phyloP scores from a whole-genome alignment of 2,888 invertebrate species.

The Phyllotreta striolata region DNA sequence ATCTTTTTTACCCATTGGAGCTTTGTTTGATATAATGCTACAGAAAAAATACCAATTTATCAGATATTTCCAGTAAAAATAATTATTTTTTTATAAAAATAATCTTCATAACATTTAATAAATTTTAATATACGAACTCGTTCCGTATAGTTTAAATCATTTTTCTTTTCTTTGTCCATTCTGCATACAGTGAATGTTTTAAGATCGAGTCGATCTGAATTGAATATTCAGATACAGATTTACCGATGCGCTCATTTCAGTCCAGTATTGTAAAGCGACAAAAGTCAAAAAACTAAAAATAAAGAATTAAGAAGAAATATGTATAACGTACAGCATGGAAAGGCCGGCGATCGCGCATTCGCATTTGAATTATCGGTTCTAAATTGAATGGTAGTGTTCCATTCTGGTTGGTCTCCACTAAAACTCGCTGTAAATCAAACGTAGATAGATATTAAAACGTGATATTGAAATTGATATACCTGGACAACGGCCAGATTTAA shows the following conservation, averaged over 20 bases:
- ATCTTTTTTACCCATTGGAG: too few species aligned
- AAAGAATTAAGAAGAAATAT: constrained; percentile 14
- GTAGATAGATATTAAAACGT: constrained; percentile 40
- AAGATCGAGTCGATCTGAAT: constrained; percentile 21
- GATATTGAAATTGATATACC: constrained; percentile 36
- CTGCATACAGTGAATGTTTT: constrained; percentile 15
- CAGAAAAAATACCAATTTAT: too few species aligned
- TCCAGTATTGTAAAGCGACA: constrained; percentile 29
- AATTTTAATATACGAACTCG: too few species aligned
- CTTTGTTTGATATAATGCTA: too few species aligned
- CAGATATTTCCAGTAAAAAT: too few species aligned
- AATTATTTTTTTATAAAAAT: too few species aligned
- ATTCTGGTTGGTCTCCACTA: constrained; percentile 33
- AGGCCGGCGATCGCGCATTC: constrained; percentile 15
- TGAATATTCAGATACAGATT: constrained; percentile 32
- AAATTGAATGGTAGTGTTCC: constrained; percentile 46
- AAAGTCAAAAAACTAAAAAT: constrained; percentile 25
- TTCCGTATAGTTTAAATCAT: too few species aligned
- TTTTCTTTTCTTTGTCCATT: too few species aligned
- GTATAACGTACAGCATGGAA: constrained; percentile 8
- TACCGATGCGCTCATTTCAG: constrained; percentile 29
- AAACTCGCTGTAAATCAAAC: constrained; percentile 38
- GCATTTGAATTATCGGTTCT: constrained; percentile 44
- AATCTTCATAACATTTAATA: too few species aligned
- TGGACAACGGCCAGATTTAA: constrained; percentile 34